Base-by-base conservation (phyloP, 2,113 vertebrate species). In the Stercorarius parasiticus region DNA sequence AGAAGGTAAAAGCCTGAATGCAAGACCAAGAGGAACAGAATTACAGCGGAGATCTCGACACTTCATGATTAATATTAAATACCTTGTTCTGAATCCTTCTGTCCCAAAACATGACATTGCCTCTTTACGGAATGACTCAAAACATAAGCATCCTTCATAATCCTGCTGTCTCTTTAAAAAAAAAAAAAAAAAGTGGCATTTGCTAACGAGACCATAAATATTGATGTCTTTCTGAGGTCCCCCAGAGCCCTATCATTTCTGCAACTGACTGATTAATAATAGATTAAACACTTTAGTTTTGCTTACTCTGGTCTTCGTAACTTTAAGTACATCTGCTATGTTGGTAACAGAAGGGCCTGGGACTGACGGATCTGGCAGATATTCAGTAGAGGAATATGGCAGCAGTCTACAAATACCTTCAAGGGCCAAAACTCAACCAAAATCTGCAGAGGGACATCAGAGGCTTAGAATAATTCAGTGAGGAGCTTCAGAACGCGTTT, bases 201-300 rank as follows among this genome's bases (percentile, higher is more conserved):
- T 97, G 92, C 97, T 98, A 98, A 98, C 5, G 36, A 98, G 90
- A 56, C 94, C 96, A 98, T 98, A 98, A 98, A 98, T 98, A 98
- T 98, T 98, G 98, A 98, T 98, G 91, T 72, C 96, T 95, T 97
- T 91, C 85, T 97, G 83, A 82, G 95, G 86, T 89, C 96, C 97
- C 97, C 97, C 93, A 92, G 97, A 98, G 97, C 92, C 94, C 97
- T 97, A 97, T 98, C 97, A 96, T 98, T 98, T 98, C 97, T 98
- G 97, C 96, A 98, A 93, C 98, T 94, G 93, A 93, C 88, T 98
- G 98, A 98, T 98, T 98, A 98, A 98, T 98, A 98, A 98, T 98
- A 98, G 97, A 98, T 98, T 98, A 98, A 98, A 98, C 97, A 97
- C 93, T 97, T 98, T 96, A 96, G 97, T 97, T 98, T 97, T 98